phyloP scores from a whole-genome alignment of 2,888 invertebrate genomes.

The Chaetogeoica ovagalla region DNA sequence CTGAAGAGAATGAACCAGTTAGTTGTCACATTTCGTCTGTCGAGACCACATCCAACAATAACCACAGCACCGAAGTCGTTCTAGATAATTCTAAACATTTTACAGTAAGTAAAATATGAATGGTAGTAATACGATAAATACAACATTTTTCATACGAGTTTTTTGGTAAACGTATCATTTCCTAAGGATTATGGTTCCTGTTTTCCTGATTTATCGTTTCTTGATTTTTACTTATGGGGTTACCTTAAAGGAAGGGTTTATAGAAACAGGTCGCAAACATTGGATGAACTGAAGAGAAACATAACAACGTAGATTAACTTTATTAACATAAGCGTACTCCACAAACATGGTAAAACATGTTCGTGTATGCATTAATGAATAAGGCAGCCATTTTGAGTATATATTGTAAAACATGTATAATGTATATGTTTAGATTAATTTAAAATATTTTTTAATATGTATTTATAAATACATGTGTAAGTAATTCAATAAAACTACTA shows the following conservation, averaged over 20 bases:
- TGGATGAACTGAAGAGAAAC: background rate
- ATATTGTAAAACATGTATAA: slow-evolving; percentile 3
- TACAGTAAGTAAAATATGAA: slow-evolving; percentile 16
- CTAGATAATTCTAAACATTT: slow-evolving; percentile 23
- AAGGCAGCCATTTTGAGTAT: slow-evolving; percentile 10
- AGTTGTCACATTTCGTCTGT: slow-evolving; percentile 45
- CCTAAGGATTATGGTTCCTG: slow-evolving; percentile 38
- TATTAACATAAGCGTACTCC: slow-evolving; percentile 11
- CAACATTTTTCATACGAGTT: too few relatives aligned
- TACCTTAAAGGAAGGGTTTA: slow-evolving; percentile 36
- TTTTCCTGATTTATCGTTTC: slow-evolving; percentile 28
- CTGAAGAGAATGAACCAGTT: slow-evolving; percentile 35
- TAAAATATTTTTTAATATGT: slow-evolving; percentile 14
- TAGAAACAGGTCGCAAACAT: slow-evolving; percentile 6
- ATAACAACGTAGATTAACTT: background rate
- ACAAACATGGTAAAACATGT: slow-evolving; percentile 13
- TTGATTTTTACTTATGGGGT: slow-evolving; percentile 43
- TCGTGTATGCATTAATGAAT: slow-evolving; percentile 13
- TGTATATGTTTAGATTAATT: slow-evolving; percentile 13
- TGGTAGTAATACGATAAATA: background rate
- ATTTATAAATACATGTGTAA: slow-evolving; percentile 9
- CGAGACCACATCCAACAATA: background rate
- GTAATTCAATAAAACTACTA: background rate
- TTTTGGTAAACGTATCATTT: background rate
- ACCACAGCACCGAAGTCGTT: slow-evolving; percentile 7